Evolutionary conservation across 2,888 invertebrate genomes (phyloP).

Genomic region (Adineta ricciae): DNA sequence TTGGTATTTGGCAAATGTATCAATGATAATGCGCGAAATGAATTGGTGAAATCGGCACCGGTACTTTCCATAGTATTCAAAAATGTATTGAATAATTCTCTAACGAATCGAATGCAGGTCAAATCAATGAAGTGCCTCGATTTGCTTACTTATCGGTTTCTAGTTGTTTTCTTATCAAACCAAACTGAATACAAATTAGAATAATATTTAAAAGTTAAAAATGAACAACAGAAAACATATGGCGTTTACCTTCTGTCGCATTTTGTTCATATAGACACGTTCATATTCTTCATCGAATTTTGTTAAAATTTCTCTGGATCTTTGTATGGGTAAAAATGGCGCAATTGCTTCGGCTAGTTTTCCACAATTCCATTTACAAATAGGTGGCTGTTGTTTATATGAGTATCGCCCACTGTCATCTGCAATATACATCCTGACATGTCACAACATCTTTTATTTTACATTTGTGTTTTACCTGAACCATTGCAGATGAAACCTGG

Average conservation of each 20-base stretch:
- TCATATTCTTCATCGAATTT: conserved; percentile 46
- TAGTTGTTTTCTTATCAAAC: conserved; percentile 39
- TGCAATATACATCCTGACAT: conserved; percentile 35
- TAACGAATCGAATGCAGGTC: conserved; percentile 34
- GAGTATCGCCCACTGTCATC: conserved; percentile 58
- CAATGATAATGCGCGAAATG: conserved; percentile 45
- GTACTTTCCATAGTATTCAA: conserved; percentile 59
- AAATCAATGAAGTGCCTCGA: not conserved
- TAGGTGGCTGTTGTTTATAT: conserved; percentile 58
- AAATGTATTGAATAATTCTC: conserved; percentile 53
- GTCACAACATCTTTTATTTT: not conserved
- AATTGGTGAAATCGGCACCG: conserved; percentile 59
- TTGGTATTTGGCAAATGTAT: conserved; percentile 41
- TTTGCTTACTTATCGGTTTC: conserved; percentile 41
- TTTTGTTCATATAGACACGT: conserved; percentile 43
- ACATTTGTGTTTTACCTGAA: conserved; percentile 51
- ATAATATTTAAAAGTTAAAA: not conserved
- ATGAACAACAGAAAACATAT: not conserved
- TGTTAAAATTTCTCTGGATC: conserved; percentile 41
- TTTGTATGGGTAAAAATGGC: conserved; percentile 37
- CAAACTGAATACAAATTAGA: conserved; percentile 39
- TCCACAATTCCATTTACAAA: conserved; percentile 59
- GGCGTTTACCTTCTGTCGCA: conserved; percentile 55
- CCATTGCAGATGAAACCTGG: conserved; percentile 59
- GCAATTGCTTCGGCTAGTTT: conserved; percentile 55